Conservation (phyloP, 2,113 vertebrate genomes). For the Xiphias gladius region DNA sequence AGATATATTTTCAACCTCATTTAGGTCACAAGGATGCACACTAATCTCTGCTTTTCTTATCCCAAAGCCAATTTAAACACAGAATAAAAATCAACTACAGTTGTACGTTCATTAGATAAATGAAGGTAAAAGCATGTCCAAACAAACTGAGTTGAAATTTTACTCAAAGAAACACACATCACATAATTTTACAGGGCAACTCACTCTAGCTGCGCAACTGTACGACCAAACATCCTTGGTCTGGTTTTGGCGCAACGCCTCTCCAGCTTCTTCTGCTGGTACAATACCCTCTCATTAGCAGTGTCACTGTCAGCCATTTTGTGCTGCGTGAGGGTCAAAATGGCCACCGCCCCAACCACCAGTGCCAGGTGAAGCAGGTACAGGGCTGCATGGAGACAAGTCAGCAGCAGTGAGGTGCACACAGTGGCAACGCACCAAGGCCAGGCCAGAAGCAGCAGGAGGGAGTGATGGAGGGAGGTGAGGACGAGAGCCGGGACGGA, state of each 20-base stretch:
- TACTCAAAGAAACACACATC: conserved; percentile 17
- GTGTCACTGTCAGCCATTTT: conserved; percentile 24
- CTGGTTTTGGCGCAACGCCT: background rate
- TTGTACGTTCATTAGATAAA: conserved; percentile 66
- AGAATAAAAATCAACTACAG: conserved; percentile 29
- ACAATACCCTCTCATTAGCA: background rate
- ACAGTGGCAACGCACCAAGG: conserved; percentile 58
- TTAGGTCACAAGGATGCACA: conserved; percentile 64
- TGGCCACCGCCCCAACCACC: conserved; percentile 54
- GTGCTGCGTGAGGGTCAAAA: conserved; percentile 41
- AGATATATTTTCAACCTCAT: conserved; percentile 78
- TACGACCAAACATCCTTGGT: background rate
- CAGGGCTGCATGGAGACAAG: conserved; percentile 49
- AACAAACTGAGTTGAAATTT: conserved; percentile 37
- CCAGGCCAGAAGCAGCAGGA: conserved; percentile 68
- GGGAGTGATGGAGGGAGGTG: conserved; percentile 52
- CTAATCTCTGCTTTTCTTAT: conserved; percentile 57
- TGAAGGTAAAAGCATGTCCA: conserved; percentile 45
- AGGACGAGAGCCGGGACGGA: conserved; percentile 66
- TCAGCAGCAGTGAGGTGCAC: conserved; percentile 53
- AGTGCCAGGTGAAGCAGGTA: conserved; percentile 73
- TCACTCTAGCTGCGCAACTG: conserved; percentile 46
- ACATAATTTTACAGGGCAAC: conserved; percentile 10
- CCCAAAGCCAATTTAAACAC: conserved; percentile 70
- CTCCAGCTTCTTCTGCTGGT: conserved; percentile 6